These are phyloP conservation scores for Drosophila nigricruria DNA, from an alignment of 2,888 invertebrate species.

Conservation along the genomic window DNA sequence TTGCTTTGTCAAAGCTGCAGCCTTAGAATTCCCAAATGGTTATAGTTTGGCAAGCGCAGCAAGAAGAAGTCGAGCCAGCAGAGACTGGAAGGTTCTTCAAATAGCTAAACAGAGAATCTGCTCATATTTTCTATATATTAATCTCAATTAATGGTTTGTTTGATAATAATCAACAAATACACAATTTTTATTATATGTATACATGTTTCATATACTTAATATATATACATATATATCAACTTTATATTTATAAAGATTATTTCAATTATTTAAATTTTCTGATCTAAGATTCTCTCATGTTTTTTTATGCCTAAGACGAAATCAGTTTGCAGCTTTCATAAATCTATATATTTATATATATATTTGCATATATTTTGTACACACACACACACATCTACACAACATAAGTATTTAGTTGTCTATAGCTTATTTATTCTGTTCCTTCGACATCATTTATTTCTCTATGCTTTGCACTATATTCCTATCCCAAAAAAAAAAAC, in stretches of 20 bases:
- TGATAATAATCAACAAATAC: no score
- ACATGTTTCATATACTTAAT: no score
- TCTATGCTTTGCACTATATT: conserved; percentile 42
- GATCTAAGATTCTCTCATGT: background rate
- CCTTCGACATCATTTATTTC: conserved; percentile 12
- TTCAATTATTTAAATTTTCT: background rate
- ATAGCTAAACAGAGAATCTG: background rate
- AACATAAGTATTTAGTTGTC: conserved; percentile 25
- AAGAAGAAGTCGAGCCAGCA: background rate
- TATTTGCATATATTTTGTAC: background rate
- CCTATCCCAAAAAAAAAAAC: background rate
- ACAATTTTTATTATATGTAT: no score
- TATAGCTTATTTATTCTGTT: conserved; percentile 17
- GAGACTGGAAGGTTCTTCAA: background rate
- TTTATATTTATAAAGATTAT: background rate
- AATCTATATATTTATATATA: background rate
- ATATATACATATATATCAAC: background rate
- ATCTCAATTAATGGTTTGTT: no score
- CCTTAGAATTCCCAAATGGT: background rate
- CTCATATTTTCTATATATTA: background rate
- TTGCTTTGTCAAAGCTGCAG: background rate
- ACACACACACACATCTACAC: background rate
- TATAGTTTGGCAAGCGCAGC: background rate
- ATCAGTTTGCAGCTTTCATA: background rate
- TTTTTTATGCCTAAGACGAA: background rate